Evolutionary conservation across 2,888 invertebrate species (phyloP).

Genomic region (Platypus cylindrus): DNA sequence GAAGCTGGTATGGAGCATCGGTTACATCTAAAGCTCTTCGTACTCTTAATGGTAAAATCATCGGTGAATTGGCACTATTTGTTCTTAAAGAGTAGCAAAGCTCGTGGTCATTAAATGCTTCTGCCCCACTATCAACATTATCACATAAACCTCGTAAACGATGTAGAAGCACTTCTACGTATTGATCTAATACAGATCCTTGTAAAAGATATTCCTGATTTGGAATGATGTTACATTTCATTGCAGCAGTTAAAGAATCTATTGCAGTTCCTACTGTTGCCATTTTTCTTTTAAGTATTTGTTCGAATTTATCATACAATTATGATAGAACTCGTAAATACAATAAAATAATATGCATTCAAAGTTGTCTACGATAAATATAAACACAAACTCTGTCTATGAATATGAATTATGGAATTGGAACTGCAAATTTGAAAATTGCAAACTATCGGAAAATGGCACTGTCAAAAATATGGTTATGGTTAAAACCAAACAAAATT

Average conservation of each 20-base stretch:
- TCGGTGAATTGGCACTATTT: slow-evolving; percentile 41
- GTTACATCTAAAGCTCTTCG: slow-evolving; percentile 71
- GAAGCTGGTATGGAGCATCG: slow-evolving; percentile 77
- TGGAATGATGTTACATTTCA: slow-evolving; percentile 77
- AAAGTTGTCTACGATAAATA: too few species aligned
- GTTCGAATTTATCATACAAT: too few species aligned
- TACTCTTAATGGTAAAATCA: slow-evolving; percentile 58
- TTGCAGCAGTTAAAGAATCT: slow-evolving; percentile 63
- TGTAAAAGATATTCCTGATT: slow-evolving; percentile 89
- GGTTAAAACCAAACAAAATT: too few species aligned
- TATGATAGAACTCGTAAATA: too few species aligned
- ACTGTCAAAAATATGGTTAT: too few species aligned
- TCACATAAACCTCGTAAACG: slow-evolving; percentile 85
- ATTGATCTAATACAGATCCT: slow-evolving; percentile 85
- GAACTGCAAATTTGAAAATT: too few species aligned
- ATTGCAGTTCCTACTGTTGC: slow-evolving; percentile 49
- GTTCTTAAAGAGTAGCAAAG: slow-evolving; percentile 73
- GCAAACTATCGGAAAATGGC: too few species aligned
- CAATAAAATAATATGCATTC: too few species aligned
- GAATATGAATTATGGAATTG: too few species aligned
- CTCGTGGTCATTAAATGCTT: slow-evolving; percentile 89
- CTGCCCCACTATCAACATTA: slow-evolving; percentile 80
- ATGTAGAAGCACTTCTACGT: slow-evolving; percentile 82
- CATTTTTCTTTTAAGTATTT: too few species aligned
- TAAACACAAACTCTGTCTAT: too few species aligned